Base-by-base conservation (phyloP, 2,113 vertebrate species). In the Pseudopodoces humilis region DNA sequence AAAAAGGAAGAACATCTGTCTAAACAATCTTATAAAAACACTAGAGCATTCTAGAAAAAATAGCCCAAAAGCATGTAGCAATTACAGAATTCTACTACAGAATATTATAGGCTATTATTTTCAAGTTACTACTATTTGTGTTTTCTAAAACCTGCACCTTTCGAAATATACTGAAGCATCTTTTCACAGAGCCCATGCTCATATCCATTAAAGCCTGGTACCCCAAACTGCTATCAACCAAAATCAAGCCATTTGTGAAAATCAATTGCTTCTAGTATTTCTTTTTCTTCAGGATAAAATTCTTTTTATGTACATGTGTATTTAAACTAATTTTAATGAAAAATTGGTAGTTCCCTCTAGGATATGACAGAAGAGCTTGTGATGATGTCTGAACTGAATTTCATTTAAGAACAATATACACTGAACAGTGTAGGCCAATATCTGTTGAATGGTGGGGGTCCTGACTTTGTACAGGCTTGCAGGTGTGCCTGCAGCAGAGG, bases 21-120 rank as follows among this genome's bases (percentile, higher is more conserved):
- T 79, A 96, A 96, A 95, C 56, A 84, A 87, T 85, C 85, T 86
- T 64, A 56, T 23, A 64, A 94, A 94, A 96, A 77, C 68, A 88
- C 35, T 65, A 78, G 30, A 83, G 19, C 4, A 2, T 78, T 87
- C 84, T 83, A 63, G 43, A 74, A 92, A 92, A 93, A 95, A 85
- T 21, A 94, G 77, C 52, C 81, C 76, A 13, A 93, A 93, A 75
- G 15, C 68, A 77, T 44, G 31, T 56, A 88, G 60, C 49, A 84
- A 91, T 89, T 81, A 68, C 27, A 47, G 33, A 90, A 85, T 77
- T 64, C 50, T 71, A 60, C 30, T 56, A 59, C 25, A 90, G 53
- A 85, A 67, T 64, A 74, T 28, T 35, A 74, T 6, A 90, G 55
- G 15, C 39, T 74, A 65, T 63, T 52, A 67, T 59, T 90, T 90